Percentiles rank a stretch among this genome's conserved stretches.
Conservation (phyloP, 2,113 vertebrate genomes). For the Gnathonemus longibarbis region DNA sequence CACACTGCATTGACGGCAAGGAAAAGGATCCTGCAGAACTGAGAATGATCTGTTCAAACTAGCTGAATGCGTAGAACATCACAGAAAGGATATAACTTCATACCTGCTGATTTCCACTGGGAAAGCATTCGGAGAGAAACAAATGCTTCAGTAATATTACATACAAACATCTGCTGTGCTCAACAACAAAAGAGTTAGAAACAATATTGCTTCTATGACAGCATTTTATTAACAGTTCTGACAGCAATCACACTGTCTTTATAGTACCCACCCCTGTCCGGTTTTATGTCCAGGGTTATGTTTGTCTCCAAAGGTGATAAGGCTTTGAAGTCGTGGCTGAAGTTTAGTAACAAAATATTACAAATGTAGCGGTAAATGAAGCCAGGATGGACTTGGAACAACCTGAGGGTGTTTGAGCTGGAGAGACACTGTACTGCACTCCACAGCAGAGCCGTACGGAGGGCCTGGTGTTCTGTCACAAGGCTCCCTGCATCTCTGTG, state of each 20-base stretch:
- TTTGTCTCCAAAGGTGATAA: neutral
- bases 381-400: neutral
- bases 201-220: neutral
- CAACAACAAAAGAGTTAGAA: neutral
- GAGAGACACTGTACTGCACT: neutral
- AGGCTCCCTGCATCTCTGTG: neutral
- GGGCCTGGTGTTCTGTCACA: neutral
- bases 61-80: neutral
- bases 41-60: neutral
- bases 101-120: slow-evolving; percentile 7
- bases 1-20: neutral
- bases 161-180: neutral
- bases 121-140: neutral
- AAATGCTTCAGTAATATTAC: neutral
- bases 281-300: neutral
- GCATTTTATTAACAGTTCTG: neutral
- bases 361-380: neutral
- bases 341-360: neutral
- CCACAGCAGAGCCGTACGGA: neutral
- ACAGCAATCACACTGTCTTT: neutral
- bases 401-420: neutral
- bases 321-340: neutral
- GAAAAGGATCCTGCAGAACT: neutral
- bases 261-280: neutral
- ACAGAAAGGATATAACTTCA: neutral